A percentile compares a stretch with the other conserved stretches of the same genome.
phyloP scores from a whole-genome alignment of 1,140 invertebrate species.

The Saccostrea glomerata region DNA sequence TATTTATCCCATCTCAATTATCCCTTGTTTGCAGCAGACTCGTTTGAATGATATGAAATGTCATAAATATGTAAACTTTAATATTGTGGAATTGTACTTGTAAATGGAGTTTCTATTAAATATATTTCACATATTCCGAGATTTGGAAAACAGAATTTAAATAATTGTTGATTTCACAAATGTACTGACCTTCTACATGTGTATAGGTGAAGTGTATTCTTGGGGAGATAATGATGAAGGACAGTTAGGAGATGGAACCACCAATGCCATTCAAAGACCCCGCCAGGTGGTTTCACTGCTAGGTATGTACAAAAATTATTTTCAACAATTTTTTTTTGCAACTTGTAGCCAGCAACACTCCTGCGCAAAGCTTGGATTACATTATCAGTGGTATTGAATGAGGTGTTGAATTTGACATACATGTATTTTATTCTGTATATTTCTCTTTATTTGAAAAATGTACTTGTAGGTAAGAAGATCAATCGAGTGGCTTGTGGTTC shows the following conservation, averaged over 20 bases:
- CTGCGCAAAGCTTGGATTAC: no score
- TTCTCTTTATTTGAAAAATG: background rate
- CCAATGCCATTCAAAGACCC: conserved; percentile 94
- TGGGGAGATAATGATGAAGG: conserved; percentile 96
- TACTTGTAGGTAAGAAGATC: conserved; percentile 90
- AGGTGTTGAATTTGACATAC: background rate
- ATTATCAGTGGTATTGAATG: background rate
- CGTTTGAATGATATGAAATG: no score
- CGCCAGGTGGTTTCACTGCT: conserved; percentile 91
- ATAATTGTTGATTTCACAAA: no score
- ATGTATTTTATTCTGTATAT: background rate
- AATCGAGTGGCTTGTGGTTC: conserved; percentile 96
- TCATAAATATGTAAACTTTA: no score
- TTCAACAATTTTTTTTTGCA: background rate
- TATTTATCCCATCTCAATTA: background rate
- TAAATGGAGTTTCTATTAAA: no score
- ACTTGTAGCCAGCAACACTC: background rate
- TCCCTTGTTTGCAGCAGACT: no score
- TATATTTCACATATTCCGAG: no score
- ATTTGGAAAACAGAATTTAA: no score
- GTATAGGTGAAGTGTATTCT: conserved; percentile 81
- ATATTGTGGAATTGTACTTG: no score
- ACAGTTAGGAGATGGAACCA: conserved; percentile 95
- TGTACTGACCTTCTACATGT: background rate
- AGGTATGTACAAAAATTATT: conserved; percentile 76